Evolutionary conservation across 2,113 vertebrate species (phyloP).

Genomic region (Lota lota): DNA sequence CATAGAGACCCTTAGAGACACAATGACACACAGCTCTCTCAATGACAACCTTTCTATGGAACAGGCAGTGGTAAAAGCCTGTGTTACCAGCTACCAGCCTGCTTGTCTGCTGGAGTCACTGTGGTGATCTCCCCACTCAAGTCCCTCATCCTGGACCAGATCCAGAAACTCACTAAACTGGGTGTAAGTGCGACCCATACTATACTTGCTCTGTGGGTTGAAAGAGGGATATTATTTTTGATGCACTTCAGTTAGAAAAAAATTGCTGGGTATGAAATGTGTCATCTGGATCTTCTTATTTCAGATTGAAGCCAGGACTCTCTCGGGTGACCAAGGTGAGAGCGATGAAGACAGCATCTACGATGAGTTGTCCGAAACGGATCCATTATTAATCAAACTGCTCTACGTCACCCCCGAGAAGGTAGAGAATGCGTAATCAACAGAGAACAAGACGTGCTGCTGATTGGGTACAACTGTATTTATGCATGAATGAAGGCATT

Average conservation of each 20-base stretch:
- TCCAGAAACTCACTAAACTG: constrained; percentile 92
- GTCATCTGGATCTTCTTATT: constrained; percentile 9
- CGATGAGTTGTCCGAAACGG: constrained; percentile 90
- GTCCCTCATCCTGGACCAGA: constrained; percentile 94
- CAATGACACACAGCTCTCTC: neutral
- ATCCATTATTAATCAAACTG: constrained; percentile 88
- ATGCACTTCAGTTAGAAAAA: too few relatives aligned
- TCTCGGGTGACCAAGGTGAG: constrained; percentile 89
- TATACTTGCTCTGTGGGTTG: neutral
- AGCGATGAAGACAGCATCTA: constrained; percentile 84
- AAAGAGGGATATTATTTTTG: too few relatives aligned
- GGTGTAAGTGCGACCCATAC: constrained; percentile 78
- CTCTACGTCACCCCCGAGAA: constrained; percentile 97
- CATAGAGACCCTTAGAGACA: neutral
- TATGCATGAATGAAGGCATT: neutral
- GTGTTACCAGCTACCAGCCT: constrained; percentile 96
- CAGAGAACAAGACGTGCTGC: neutral
- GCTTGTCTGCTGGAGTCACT: constrained; percentile 86
- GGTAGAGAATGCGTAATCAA: constrained; percentile 64
- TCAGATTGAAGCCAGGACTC: constrained; percentile 88
- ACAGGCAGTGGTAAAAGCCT: constrained; percentile 94
- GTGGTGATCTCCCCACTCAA: constrained; percentile 92
- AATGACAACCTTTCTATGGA: neutral
- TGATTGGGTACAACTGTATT: neutral
- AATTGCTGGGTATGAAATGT: too few relatives aligned